phyloP scores from a whole-genome alignment of 1,140 invertebrate genomes.

The Zaprionus inermis region DNA sequence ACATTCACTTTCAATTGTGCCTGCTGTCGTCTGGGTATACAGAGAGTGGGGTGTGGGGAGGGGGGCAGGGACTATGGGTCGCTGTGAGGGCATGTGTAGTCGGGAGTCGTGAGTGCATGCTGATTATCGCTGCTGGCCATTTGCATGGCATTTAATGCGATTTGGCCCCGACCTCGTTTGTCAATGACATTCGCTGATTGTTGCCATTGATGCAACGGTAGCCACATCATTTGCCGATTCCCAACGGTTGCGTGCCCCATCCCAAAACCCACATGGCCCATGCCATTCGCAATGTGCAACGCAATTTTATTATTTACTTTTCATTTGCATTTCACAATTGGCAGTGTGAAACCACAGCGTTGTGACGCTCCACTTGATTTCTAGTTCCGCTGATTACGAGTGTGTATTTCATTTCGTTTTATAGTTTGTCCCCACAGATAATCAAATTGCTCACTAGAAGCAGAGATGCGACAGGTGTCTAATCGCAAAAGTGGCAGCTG shows the following conservation, averaged over 20 bases:
- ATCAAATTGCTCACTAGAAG: constrained; percentile 18
- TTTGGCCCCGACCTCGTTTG: constrained; percentile 54
- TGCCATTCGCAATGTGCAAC: background rate
- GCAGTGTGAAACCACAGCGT: constrained; percentile 22
- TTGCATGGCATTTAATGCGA: constrained; percentile 59
- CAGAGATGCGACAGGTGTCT: background rate
- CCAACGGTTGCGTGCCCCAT: constrained; percentile 8
- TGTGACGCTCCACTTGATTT: constrained; percentile 45
- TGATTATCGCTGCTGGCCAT: constrained; percentile 58
- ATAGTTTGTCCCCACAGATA: constrained; percentile 5
- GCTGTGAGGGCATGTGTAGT: constrained; percentile 8
- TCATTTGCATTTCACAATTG: constrained; percentile 72
- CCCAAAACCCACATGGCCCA: background rate
- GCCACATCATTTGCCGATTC: constrained; percentile 69
- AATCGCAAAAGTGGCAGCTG: background rate
- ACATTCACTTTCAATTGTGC: background rate
- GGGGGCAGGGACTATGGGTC: background rate
- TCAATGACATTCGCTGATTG: constrained; percentile 61
- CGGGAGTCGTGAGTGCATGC: constrained; percentile 23
- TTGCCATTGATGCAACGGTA: constrained; percentile 56
- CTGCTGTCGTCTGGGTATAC: background rate
- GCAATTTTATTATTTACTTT: constrained; percentile 65
- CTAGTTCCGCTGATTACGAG: constrained; percentile 56
- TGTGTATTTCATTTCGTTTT: constrained; percentile 39
- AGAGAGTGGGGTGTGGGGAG: no score